A percentile compares a stretch with the other conserved stretches of the same genome.
phyloP scores from a whole-genome alignment of 1,140 invertebrate species.

The Drosophila lacteicornis region DNA sequence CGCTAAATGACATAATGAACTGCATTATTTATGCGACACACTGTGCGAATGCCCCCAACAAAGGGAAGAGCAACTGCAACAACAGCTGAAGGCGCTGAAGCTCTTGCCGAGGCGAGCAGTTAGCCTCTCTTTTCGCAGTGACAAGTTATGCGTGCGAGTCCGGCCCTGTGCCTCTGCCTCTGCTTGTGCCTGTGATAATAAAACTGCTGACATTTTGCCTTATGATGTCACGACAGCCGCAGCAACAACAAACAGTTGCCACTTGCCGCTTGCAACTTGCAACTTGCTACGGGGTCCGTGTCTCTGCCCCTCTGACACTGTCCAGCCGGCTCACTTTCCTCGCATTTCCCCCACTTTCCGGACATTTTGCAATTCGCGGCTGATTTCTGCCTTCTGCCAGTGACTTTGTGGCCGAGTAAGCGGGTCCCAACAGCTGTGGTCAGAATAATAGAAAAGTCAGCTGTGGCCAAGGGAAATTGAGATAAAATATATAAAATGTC shows the following conservation, averaged over 20 bases:
- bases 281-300: slow-evolving; percentile 12
- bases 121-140: slow-evolving; percentile 13
- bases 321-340: slow-evolving; percentile 25
- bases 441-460: slow-evolving; percentile 32
- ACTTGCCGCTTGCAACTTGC: slow-evolving; percentile 15
- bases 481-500: not conserved
- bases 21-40: slow-evolving; percentile 82
- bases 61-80: slow-evolving; percentile 22
- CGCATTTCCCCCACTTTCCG: slow-evolving; percentile 10
- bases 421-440: slow-evolving; percentile 27
- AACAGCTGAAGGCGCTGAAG: slow-evolving; percentile 33
- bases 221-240: slow-evolving; percentile 71
- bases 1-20: slow-evolving; percentile 83
- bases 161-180: slow-evolving; percentile 8
- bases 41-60: slow-evolving; percentile 53
- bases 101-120: not conserved
- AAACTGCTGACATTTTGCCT: slow-evolving; percentile 77
- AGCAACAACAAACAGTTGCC: slow-evolving; percentile 46
- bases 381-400: slow-evolving; percentile 14
- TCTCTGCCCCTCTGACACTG: slow-evolving; percentile 16
- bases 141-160: slow-evolving; percentile 64
- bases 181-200: slow-evolving; percentile 61
- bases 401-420: slow-evolving; percentile 22
- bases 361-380: slow-evolving; percentile 2
- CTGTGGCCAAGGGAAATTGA: no score